These are phyloP conservation scores for Oreochromis niloticus DNA, from an alignment of 2,113 vertebrate genomes.

Conservation along the genomic window DNA sequence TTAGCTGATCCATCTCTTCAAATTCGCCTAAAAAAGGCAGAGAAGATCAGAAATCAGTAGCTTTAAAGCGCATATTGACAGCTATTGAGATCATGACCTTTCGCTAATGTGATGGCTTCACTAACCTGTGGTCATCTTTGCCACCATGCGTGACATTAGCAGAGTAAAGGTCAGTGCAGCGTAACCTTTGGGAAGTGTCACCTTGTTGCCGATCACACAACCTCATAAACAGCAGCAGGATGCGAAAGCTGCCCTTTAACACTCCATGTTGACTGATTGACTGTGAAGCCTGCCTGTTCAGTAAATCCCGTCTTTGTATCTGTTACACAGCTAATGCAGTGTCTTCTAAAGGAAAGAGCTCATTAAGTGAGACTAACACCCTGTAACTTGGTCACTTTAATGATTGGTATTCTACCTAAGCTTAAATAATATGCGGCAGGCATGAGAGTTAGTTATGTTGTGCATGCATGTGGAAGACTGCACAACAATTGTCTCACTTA, in stretches of 20 bases:
- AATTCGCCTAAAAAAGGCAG: neutral
- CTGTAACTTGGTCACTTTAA: slow-evolving; percentile 1
- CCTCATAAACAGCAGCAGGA: slow-evolving; percentile 16
- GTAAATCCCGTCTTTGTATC: neutral
- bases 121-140: neutral
- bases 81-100: neutral
- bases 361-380: slow-evolving; percentile 27
- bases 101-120: neutral
- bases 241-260: slow-evolving; percentile 50
- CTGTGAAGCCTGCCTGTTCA: neutral
- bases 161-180: slow-evolving; percentile 15
- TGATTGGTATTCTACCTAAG: neutral
- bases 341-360: slow-evolving; percentile 6
- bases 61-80: neutral
- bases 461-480: neutral
- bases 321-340: neutral
- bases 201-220: slow-evolving; percentile 18
- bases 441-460: neutral
- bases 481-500: neutral
- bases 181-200: slow-evolving; percentile 47
- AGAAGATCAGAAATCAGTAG: neutral
- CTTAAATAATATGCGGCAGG: neutral
- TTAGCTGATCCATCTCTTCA: neutral
- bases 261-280: slow-evolving; percentile 29
- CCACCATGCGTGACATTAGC: neutral